Base-by-base conservation (phyloP, 2,888 invertebrate genomes). In the Temnothorax ravouxi region DNA sequence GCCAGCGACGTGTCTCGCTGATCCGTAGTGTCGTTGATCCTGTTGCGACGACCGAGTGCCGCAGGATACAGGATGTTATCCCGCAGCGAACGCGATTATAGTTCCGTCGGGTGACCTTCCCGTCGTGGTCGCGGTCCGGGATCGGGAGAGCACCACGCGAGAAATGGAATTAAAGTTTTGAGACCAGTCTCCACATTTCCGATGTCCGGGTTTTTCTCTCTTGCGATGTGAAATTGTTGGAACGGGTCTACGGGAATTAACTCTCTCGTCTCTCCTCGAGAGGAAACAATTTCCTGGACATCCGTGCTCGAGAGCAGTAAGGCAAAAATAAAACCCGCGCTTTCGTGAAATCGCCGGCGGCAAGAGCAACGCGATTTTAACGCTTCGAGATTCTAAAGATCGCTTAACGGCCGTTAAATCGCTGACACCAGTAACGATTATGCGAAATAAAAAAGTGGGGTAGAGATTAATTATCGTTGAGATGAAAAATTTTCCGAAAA, bases 231-330 rank as follows among this genome's bases (percentile, higher is more conserved):
- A 69, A 61, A 75, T 25, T 59, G 77, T 71, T 44, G 41, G 71
- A 69, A 6, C 34, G 56, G 15, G 11, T 47, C 75, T 34, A 8
- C 44, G 8, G 34, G 75, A 79, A 21, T 74, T 79, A 75, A 59
- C n/a, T 79, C 54, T n/a, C n/a, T 71, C 52, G 3, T 67, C 29
- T 76, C 29, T 56, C 21, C 54, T 69, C 66, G 72, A 66, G 38
- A 56, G 72, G 56, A 80, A 81, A 62, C 84, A 82, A 84, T 84
- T 84, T 84, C 82, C 81, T 82, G 81, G 25, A 72, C 38, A 59
- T 72, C 52, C 34, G 54, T 59, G 81, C 52, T 52, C 25, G 67
- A 13, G 69, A 59, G 50, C 41, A 47, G 83, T 80, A 74, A 72
- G 74, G 56, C 79, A 74, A 59, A 80, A 80, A 74, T 59, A 74